Conservation (phyloP, 2,888 invertebrate species). For the Agrochola macilenta region DNA sequence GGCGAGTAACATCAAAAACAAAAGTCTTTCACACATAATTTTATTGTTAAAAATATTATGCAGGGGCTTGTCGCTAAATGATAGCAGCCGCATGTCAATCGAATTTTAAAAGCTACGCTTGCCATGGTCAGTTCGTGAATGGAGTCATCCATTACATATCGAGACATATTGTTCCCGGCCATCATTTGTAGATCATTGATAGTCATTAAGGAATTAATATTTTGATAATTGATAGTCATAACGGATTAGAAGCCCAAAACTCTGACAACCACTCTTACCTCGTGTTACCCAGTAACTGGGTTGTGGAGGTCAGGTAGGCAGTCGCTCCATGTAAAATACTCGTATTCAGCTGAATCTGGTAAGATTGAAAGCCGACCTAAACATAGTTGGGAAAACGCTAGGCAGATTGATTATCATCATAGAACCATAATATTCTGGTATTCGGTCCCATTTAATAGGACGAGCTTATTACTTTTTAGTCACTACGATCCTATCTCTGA, state of each 20-base stretch:
- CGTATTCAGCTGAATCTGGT: too few relatives aligned
- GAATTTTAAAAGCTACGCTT: not conserved
- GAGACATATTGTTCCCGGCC: not conserved
- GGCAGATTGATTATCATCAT: not conserved
- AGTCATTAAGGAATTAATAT: not conserved
- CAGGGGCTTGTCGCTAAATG: not conserved
- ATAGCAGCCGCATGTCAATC: not conserved
- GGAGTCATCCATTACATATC: not conserved
- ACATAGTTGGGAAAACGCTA: too few relatives aligned
- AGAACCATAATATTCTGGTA: not conserved
- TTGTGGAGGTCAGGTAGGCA: too few relatives aligned
- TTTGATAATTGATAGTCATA: too few relatives aligned
- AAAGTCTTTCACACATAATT: slow-evolving; percentile 29
- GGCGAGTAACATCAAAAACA: slow-evolving; percentile 46
- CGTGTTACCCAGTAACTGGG: too few relatives aligned
- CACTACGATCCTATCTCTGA: not conserved
- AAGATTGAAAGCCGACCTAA: too few relatives aligned
- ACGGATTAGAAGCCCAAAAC: not conserved
- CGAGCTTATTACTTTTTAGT: not conserved
- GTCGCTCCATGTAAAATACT: too few relatives aligned
- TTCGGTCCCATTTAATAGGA: not conserved
- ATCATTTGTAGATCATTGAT: not conserved
- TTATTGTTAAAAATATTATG: not conserved
- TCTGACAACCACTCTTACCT: not conserved
- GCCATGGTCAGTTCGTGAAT: not conserved